Evolutionary conservation across 2,797 vertebrate genomes (phyloP).

Genomic region (Jordanella pulchra): DNA sequence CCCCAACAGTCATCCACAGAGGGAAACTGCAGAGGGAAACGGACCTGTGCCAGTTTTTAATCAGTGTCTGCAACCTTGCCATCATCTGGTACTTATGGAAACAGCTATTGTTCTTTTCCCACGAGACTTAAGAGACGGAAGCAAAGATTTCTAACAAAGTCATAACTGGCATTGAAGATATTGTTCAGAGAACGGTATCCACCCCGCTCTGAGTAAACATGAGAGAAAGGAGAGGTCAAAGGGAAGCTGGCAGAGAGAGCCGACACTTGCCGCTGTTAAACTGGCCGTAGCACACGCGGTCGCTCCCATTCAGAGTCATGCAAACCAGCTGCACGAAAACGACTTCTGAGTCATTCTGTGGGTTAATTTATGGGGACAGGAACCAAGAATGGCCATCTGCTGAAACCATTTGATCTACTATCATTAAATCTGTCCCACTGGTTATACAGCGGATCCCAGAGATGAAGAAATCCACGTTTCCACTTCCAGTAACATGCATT

Average conservation of each 20-base stretch:
- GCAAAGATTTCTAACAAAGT: constrained; percentile 53
- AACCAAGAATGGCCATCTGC: background rate
- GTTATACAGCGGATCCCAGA: background rate
- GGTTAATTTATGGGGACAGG: background rate
- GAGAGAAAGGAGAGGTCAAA: constrained; percentile 60
- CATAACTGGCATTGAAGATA: constrained; percentile 59
- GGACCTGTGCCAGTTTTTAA: constrained; percentile 58
- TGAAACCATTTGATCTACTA: background rate
- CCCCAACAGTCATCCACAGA: constrained; percentile 33
- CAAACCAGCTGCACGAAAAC: constrained; percentile 24
- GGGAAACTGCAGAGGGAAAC: constrained; percentile 49
- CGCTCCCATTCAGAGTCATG: constrained; percentile 27
- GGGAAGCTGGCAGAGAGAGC: constrained; percentile 55
- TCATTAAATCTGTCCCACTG: background rate
- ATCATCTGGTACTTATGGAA: constrained; percentile 79
- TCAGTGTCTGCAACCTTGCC: constrained; percentile 72
- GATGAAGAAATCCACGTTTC: background rate
- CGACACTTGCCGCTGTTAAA: constrained; percentile 45
- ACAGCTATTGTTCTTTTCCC: constrained; percentile 83
- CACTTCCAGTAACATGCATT: background rate
- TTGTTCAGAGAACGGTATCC: constrained; percentile 66
- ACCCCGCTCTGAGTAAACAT: constrained; percentile 65
- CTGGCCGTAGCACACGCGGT: constrained; percentile 12
- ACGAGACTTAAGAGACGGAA: constrained; percentile 66
- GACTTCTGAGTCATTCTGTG: constrained; percentile 11